These are phyloP conservation scores for Drosophila infuscata DNA, from an alignment of 2,888 invertebrate species.

Conservation along the genomic window DNA sequence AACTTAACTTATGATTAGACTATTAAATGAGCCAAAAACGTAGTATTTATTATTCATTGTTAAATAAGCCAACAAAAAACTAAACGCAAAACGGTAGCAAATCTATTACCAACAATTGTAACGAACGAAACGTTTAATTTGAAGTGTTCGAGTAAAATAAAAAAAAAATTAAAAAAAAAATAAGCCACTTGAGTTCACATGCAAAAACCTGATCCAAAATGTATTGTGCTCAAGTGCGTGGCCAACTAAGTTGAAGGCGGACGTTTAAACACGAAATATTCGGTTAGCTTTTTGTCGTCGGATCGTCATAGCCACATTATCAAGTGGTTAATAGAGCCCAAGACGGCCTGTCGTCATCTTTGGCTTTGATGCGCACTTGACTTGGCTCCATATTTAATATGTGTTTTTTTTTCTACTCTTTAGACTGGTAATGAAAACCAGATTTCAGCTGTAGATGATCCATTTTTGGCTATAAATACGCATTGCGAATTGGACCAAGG, in stretches of 20 bases:
- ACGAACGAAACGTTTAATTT: constrained; percentile 21
- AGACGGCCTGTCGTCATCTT: constrained; percentile 36
- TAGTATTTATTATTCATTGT: constrained; percentile 15
- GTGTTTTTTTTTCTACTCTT: constrained; percentile 11
- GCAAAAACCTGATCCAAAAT: constrained; percentile 67
- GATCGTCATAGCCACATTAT: constrained; percentile 46
- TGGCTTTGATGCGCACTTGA: constrained; percentile 66
- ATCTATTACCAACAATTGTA: constrained; percentile 30
- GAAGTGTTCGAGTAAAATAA: constrained; percentile 9
- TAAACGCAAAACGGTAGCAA: constrained; percentile 42
- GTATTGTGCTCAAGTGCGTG: constrained; percentile 59
- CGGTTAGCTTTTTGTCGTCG: constrained; percentile 21
- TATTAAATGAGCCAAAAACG: constrained; percentile 7
- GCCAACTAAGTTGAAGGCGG: constrained; percentile 59
- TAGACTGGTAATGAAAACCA: constrained; percentile 53
- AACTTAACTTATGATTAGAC: background rate
- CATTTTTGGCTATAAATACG: constrained; percentile 75
- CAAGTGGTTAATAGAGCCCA: constrained; percentile 69
- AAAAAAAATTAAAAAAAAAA: constrained; percentile 2
- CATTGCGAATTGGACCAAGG: constrained; percentile 53
- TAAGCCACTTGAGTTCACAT: constrained; percentile 56
- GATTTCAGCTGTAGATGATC: constrained; percentile 34
- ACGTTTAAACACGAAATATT: constrained; percentile 32
- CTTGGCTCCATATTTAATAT: constrained; percentile 36
- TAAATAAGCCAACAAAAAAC: constrained; percentile 6